Conservation (phyloP, 2,888 invertebrate species). For the Torymus tubicola region DNA sequence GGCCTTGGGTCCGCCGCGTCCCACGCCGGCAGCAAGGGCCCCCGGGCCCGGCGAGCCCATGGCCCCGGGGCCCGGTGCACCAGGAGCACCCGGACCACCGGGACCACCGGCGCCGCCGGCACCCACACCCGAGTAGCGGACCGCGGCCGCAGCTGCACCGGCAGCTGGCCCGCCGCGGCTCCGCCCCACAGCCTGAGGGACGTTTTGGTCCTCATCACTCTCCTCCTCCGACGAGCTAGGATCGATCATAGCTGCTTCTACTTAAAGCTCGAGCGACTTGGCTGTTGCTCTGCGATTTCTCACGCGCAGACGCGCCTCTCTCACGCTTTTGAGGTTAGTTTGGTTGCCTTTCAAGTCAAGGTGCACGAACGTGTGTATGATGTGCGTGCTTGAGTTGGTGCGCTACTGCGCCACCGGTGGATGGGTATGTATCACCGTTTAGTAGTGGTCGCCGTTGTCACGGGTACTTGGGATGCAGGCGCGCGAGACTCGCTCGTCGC, state of each 20-base stretch:
- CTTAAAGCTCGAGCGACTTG: neutral
- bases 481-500: conserved; percentile 19
- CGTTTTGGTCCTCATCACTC: conserved; percentile 89
- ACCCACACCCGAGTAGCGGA: conserved; percentile 73
- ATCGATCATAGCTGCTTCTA: conserved; percentile 85
- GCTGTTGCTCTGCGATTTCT: neutral
- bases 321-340: neutral
- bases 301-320: too few relatives aligned
- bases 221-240: conserved; percentile 98
- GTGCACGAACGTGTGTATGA: too few relatives aligned
- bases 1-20: conserved; percentile 50
- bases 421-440: conserved; percentile 16
- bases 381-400: neutral
- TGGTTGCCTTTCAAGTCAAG: neutral
- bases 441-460: conserved; percentile 22
- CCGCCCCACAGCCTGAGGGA: conserved; percentile 70
- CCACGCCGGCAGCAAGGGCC: conserved; percentile 36
- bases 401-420: conserved; percentile 1
- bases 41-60: conserved; percentile 46
- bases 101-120: conserved; percentile 69
- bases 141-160: conserved; percentile 9
- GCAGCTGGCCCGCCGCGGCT: conserved; percentile 53
- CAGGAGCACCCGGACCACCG: conserved; percentile 38
- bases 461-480: conserved; percentile 11
- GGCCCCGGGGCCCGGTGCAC: conserved; percentile 62